Base-by-base conservation (phyloP, 2,888 invertebrate genomes). In the Hypselothyrea guttata region DNA sequence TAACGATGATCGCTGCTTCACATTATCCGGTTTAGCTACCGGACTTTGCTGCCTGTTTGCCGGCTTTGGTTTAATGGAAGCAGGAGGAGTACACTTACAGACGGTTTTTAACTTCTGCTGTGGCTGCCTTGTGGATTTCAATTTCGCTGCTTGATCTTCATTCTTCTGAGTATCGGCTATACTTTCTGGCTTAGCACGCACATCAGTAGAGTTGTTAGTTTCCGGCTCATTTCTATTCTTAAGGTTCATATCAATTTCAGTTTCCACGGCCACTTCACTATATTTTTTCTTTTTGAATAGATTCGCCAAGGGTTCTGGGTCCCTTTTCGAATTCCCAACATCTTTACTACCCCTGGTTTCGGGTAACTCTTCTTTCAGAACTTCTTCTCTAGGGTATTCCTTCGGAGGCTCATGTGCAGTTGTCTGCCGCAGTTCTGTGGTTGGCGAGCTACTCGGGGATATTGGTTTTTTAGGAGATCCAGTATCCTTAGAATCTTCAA, bases 161-260 rank as follows among this genome's bases (percentile, higher is more conserved):
- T 3, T 15, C 1, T 11, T 13, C 8, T 18, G 1, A 9, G n/a
- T 35, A 16, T 28, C 28, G 28, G 9, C 28, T 22, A 22, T 34
- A 13, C 12, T 13, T 11, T 12, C 7, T 33, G n/a, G 5, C 5
- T 12, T 15, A 13, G 13, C 4, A 13, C 4, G 35, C 8, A 15
- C 15, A 1, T 37, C 3, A 38, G 5, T 11, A 18, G 0, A 2
- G 16, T 1, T 5, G 5, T 11, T 8, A 18, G 1, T 18, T 4
- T 1, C 1, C 2, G 7, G 7, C 7, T 1, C 7, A 9, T 18
- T 28, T 12, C 59, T 35, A 5, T 15, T 4, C 3, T 42, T 38
- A 0, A 70, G 41, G 0, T 35, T 34, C 69, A 70, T 70, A 1
- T 70, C 69, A 28, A 71, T 34, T 3, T 70, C 69, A 1, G 69